These are phyloP conservation scores for Metacarcinus magister DNA, from an alignment of 2,888 invertebrate genomes.

Conservation along the genomic window DNA sequence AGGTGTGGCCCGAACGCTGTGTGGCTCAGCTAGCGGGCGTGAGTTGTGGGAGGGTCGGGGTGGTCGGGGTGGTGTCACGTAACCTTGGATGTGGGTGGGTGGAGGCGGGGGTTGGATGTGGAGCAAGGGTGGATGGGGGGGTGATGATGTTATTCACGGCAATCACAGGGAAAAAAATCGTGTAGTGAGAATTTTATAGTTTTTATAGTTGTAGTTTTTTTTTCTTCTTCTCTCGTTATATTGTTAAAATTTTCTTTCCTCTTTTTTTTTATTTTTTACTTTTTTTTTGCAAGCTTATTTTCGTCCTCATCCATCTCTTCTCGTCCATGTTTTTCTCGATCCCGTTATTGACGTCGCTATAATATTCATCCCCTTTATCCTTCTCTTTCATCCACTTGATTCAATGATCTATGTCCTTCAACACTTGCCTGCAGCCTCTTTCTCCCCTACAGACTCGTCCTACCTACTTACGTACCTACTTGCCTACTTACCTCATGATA, in stretches of 20 bases:
- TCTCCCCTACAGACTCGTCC: not conserved
- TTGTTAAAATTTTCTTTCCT: not conserved
- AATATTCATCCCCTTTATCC: not conserved
- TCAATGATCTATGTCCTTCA: not conserved
- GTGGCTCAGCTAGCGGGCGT: constrained; percentile 4
- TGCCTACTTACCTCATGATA: not conserved
- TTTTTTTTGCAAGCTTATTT: not conserved
- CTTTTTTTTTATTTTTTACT: not conserved
- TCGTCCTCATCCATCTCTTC: not conserved
- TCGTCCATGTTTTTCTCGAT: too few relatives aligned
- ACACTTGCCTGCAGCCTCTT: not conserved
- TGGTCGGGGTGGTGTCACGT: not conserved
- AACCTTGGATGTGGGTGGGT: not conserved
- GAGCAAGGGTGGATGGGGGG: not conserved
- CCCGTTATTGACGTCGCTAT: too few relatives aligned
- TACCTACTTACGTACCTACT: not conserved
- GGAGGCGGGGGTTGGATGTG: not conserved
- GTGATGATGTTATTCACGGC: not conserved
- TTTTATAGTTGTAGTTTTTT: not conserved
- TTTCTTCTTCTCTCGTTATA: not conserved
- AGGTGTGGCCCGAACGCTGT: not conserved
- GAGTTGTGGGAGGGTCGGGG: not conserved
- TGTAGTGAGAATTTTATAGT: not conserved
- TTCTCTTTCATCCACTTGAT: not conserved
- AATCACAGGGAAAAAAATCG: not conserved